These are phyloP conservation scores for Psephotus haematonotus DNA, from an alignment of 2,113 vertebrate species.

Conservation along the genomic window DNA sequence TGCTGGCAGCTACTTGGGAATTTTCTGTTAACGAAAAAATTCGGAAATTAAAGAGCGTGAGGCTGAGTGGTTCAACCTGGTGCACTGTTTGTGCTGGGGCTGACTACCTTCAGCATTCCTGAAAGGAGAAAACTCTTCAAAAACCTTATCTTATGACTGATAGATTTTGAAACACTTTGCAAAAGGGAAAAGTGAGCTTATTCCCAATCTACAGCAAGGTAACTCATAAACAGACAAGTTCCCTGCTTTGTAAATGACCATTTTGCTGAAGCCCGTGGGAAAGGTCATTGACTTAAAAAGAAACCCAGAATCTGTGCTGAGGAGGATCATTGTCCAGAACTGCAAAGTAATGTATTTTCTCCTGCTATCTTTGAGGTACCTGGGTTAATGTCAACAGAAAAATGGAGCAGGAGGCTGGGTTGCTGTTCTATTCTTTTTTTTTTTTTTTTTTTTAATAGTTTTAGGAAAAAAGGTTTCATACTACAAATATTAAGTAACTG, in stretches of 20 bases:
- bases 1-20: background rate
- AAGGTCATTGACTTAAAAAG: background rate
- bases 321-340: background rate
- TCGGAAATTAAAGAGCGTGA: background rate
- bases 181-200: background rate
- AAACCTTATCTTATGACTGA: background rate
- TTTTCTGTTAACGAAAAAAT: background rate
- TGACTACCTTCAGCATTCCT: background rate
- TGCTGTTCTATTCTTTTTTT: background rate
- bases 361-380: background rate
- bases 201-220: background rate
- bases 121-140: background rate
- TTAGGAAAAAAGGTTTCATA: background rate
- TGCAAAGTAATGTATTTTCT: background rate
- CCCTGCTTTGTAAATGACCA: background rate
- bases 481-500: background rate
- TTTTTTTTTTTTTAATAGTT: background rate
- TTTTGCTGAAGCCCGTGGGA: background rate
- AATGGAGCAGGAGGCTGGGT: background rate
- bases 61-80: background rate
- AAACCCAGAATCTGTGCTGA: background rate
- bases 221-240: background rate
- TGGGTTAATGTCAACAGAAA: background rate
- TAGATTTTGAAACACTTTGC: background rate
- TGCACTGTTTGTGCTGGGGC: background rate